Conservation (phyloP, 2,888 invertebrate genomes). For the Pristionchus exspectatus region DNA sequence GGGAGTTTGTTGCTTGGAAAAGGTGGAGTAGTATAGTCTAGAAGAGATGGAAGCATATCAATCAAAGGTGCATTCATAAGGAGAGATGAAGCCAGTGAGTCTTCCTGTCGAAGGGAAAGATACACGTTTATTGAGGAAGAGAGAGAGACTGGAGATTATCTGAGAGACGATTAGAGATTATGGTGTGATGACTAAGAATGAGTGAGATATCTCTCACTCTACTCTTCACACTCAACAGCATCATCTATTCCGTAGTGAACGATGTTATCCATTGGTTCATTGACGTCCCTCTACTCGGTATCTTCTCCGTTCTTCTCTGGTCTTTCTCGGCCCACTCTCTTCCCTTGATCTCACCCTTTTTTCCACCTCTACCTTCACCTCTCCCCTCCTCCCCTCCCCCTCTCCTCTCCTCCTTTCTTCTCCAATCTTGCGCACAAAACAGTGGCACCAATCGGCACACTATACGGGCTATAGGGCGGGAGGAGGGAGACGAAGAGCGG, state of each 20-base stretch:
- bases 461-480: slow-evolving; percentile 36
- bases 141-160: not conserved
- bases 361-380: slow-evolving; percentile 45
- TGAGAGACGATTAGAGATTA: not conserved
- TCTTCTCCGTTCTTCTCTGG: not conserved
- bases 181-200: slow-evolving; percentile 6
- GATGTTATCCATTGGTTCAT: slow-evolving; percentile 19
- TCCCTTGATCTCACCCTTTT: slow-evolving; percentile 25
- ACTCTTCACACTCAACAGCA: not conserved
- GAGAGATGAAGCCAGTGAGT: not conserved
- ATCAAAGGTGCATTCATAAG: slow-evolving; percentile 38
- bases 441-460: slow-evolving; percentile 52
- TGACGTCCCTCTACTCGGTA: not conserved
- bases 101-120: not conserved
- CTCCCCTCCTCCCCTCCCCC: not conserved
- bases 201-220: not conserved
- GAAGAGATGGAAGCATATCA: slow-evolving; percentile 9
- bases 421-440: slow-evolving; percentile 49
- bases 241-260: not conserved
- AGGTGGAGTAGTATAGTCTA: not conserved
- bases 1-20: not conserved
- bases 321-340: slow-evolving; percentile 24
- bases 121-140: not conserved
- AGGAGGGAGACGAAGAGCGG: not conserved
- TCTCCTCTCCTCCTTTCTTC: slow-evolving; percentile 31